Conservation (phyloP, 2,888 invertebrate species). For the Drosophila siamana region DNA sequence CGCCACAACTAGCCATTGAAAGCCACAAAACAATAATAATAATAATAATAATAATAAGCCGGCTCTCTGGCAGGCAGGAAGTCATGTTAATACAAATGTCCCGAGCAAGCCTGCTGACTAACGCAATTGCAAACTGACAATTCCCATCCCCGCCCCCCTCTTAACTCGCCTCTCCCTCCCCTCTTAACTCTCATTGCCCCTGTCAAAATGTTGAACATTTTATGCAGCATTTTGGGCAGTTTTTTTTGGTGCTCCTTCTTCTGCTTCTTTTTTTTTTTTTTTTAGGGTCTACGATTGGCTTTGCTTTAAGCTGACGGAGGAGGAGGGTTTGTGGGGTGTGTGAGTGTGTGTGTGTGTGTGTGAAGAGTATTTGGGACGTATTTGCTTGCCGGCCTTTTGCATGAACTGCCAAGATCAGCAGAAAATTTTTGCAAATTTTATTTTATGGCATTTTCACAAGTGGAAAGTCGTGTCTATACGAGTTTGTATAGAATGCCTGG, state of each 20-base stretch:
- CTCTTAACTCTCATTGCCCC: neutral
- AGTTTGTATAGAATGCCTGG: conserved; percentile 24
- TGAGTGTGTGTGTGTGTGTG: no score
- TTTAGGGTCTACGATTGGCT: conserved; percentile 20
- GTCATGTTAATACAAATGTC: conserved; percentile 79
- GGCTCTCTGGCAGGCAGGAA: conserved; percentile 58
- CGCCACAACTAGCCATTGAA: conserved; percentile 23
- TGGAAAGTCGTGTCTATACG: conserved; percentile 72
- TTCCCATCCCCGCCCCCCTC: neutral
- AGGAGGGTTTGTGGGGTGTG: neutral
- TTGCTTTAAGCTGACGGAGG: neutral
- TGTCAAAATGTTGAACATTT: conserved; percentile 46
- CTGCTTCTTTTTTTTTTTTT: neutral
- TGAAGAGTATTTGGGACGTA: conserved; percentile 36
- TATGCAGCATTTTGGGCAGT: conserved; percentile 55
- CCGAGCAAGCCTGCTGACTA: conserved; percentile 73
- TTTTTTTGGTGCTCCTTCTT: neutral
- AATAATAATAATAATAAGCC: conserved; percentile 63
- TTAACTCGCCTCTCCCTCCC: rapidly evolving
- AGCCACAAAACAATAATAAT: conserved; percentile 74
- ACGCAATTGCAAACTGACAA: conserved; percentile 77
- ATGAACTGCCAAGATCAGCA: conserved; percentile 82
- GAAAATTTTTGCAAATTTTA: conserved; percentile 81
- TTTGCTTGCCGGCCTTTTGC: conserved; percentile 72
- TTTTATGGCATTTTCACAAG: conserved; percentile 80